These are phyloP conservation scores for Sebastes umbrosus DNA, from an alignment of 2,797 vertebrate genomes.

Conservation along the genomic window DNA sequence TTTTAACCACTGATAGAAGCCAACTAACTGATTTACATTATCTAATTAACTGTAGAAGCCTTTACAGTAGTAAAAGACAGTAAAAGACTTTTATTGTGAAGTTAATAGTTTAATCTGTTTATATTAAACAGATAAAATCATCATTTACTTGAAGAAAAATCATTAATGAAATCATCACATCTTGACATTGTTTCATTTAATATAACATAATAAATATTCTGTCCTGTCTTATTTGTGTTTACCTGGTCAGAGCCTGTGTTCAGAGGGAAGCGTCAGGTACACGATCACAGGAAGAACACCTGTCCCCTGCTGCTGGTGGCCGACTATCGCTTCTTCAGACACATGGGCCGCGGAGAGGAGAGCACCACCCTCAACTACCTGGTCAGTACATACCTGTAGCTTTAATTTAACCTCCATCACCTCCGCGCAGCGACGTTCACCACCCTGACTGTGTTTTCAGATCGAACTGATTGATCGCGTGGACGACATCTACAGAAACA, in stretches of 20 bases:
- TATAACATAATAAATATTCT: too few relatives aligned
- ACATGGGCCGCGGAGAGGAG: slow-evolving; percentile 95
- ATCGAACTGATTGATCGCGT: slow-evolving; percentile 97
- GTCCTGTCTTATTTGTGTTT: too few relatives aligned
- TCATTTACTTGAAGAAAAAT: too few relatives aligned
- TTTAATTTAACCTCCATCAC: rapidly evolving
- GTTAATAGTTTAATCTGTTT: too few relatives aligned
- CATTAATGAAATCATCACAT: too few relatives aligned
- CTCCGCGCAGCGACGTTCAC: not conserved
- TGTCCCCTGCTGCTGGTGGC: slow-evolving; percentile 93
- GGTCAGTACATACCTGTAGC: slow-evolving; percentile 65
- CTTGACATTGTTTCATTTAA: too few relatives aligned
- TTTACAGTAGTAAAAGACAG: too few relatives aligned
- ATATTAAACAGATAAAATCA: too few relatives aligned
- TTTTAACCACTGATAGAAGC: not conserved
- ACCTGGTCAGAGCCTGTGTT: not conserved
- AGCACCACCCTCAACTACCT: slow-evolving; percentile 97
- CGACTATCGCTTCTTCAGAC: slow-evolving; percentile 93
- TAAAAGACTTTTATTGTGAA: too few relatives aligned
- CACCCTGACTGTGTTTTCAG: slow-evolving; percentile 66
- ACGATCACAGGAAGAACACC: slow-evolving; percentile 79
- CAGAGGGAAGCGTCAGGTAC: slow-evolving; percentile 50
- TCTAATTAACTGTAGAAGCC: too few relatives aligned
- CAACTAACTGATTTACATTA: not conserved
- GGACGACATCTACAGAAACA: slow-evolving; percentile 97